Evolutionary conservation across 2,113 vertebrate species (phyloP), one percentile per base, ranked within the genome.

Genomic region (Peromyscus maniculatus): DNA sequence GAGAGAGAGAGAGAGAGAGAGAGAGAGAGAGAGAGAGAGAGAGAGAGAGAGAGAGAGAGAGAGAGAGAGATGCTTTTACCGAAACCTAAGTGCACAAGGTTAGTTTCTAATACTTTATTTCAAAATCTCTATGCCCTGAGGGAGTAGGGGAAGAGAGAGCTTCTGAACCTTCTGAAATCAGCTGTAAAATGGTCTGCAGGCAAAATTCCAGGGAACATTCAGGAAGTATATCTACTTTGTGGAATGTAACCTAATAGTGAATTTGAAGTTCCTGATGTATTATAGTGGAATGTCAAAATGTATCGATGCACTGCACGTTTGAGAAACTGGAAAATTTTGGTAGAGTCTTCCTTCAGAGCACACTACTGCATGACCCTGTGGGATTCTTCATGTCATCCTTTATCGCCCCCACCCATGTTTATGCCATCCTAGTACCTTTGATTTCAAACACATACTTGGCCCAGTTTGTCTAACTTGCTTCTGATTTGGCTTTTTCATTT

Each of bases 141-240:
- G 8, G 12, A 31, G 1, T 0, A 1, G 13, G 1, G 0, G 22
- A 33, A 64, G 10, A 24, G 43, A 5, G 3, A 57, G 13, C 9
- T 22, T 7, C 21, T 3, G 2, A n/a, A 24, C 79, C 2, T 7
- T 59, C 33, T 82, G 21, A 82, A 59, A n/a, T 39, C 21, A 82
- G 2, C 21, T 82, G 36, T 59, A 82, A 82, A 82, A 59, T 82
- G 5, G 36, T 5, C 1, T 15, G 6, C 24, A n/a, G 55, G 36
- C 3, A 82, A 21, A 39, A 59, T 24, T 59, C 57, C 55, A 82
- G 21, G 55, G n/a, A 82, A 3, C 33, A 2, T 55, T 79, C 26
- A 7, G 66, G 26, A 57, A 57, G 64, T 1, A 5, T 28, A 1
- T 62, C 59, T 55, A 43, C 57, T 67, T 91, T 86, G 11, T 43